Evolutionary conservation across 2,888 invertebrate species (phyloP), one percentile per base, ranked within the genome.

Genomic region (Nasonia oneida): DNA sequence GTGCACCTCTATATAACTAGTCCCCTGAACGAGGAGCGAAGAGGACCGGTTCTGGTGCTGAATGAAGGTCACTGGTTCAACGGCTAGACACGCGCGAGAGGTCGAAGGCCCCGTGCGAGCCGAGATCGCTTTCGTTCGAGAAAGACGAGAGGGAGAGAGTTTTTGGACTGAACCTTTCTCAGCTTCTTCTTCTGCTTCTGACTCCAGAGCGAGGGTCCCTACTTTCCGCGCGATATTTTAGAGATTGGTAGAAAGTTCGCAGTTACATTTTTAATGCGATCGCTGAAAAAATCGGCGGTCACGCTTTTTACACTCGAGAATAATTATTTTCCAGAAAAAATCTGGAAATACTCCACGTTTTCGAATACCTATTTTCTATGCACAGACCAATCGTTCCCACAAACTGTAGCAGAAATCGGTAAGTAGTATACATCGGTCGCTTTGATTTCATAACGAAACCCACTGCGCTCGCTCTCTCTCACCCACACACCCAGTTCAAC

Each of bases 41-140:
- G 37, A 84, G 78, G 86, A 93, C 93, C 93, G 93, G 93, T 93
- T 93, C n/a, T 89, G 37, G 37, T 89, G 33, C 18, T 89, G 89
- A 92, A 92, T 92, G 92, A 93, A 93, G 93, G 93, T 93, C 92
- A 92, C 91, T 93, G 90, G 93, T 92, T 92, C 92, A 92, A 91
- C 89, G 90, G 90, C 90, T 90, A 81, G 84, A 79, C 89, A 88
- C 88, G 86, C 88, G 88, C 88, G 86, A 78, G 83, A 83, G 77
- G 64, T 78, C 76, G 79, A 76, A 77, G 74, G 83, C 74, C 86
- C 74, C 88, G 29, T 57, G 29, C 75, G 23, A 75, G 78, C 42
- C 18, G 74, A 70, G 37, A 86, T 84, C 78, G 86, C 89, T 90
- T 89, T 88, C 88, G 85, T 87, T 84, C 86, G 86, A 42, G 73